phyloP scores from a whole-genome alignment of 1,140 invertebrate genomes.

The Lucilia sericata region DNA sequence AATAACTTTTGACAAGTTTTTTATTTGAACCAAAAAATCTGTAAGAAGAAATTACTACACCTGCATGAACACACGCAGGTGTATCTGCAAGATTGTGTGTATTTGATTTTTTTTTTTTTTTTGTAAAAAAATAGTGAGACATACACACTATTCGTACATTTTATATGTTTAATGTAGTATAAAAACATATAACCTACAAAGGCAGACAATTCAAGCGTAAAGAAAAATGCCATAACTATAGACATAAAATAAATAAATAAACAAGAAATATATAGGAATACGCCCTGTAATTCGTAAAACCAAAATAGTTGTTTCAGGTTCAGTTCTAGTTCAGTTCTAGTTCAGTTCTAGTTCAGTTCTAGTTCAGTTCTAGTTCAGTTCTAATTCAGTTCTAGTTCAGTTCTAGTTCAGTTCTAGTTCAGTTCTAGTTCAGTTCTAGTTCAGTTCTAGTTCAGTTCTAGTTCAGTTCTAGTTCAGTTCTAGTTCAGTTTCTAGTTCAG shows the following conservation, averaged over 20 bases:
- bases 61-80: neutral
- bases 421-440: too few species aligned
- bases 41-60: neutral
- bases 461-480: too few species aligned
- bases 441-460: too few species aligned
- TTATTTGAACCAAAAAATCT: neutral
- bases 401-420: too few species aligned
- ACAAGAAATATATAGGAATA: neutral
- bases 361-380: too few species aligned
- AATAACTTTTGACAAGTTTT: conserved; percentile 12
- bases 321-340: too few species aligned
- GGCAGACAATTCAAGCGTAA: conserved; percentile 10
- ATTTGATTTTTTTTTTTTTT: neutral
- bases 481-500: too few species aligned
- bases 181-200: conserved; percentile 12
- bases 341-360: too few species aligned
- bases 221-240: conserved; percentile 1
- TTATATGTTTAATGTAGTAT: conserved; percentile 1
- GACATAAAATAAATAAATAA: neutral
- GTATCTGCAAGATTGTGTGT: neutral
- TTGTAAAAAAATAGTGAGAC: neutral
- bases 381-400: too few species aligned
- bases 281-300: too few species aligned
- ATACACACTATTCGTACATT: neutral
- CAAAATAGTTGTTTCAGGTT: too few species aligned